A percentile compares a stretch with the other conserved stretches of the same genome.
These are phyloP conservation scores for Tanypteryx hageni DNA, from an alignment of 2,888 invertebrate genomes.

Conservation along the genomic window DNA sequence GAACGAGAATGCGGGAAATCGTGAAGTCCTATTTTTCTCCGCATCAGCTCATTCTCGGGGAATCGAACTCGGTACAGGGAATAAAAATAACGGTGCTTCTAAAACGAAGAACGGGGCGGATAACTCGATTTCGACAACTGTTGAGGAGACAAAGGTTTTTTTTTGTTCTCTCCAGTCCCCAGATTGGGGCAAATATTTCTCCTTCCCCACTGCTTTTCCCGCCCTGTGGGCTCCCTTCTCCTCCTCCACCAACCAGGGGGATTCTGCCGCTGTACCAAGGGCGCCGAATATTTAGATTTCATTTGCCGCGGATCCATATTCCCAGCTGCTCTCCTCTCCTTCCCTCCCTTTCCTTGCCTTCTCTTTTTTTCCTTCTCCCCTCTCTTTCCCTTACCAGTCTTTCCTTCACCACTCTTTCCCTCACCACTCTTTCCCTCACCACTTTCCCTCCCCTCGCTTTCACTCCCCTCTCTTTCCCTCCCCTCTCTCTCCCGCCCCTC, in stretches of 20 bases:
- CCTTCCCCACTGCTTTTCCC: not conserved
- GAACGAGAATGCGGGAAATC: too few species aligned
- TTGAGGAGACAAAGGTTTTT: not conserved
- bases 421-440: not conserved
- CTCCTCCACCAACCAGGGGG: not conserved
- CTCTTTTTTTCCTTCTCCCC: not conserved
- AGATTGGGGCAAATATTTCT: too few species aligned
- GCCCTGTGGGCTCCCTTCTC: not conserved
- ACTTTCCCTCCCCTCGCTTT: not conserved
- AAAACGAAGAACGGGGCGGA: too few species aligned
- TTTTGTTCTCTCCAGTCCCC: not conserved
- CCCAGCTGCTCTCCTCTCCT: not conserved
- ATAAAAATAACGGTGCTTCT: too few species aligned
- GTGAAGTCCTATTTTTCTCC: too few species aligned
- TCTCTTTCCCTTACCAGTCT: not conserved
- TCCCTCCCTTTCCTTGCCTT: not conserved
- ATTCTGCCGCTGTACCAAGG: not conserved
- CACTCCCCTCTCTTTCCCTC: not conserved
- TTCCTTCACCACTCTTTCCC: not conserved
- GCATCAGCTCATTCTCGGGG: too few species aligned
- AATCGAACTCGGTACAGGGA: too few species aligned
- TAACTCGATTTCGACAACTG: too few species aligned
- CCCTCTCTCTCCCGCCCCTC: not conserved
- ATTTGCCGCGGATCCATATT: not conserved
- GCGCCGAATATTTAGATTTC: not conserved